Base-by-base conservation (phyloP, 1,140 invertebrate species). In the Eriocheir sinensis region DNA sequence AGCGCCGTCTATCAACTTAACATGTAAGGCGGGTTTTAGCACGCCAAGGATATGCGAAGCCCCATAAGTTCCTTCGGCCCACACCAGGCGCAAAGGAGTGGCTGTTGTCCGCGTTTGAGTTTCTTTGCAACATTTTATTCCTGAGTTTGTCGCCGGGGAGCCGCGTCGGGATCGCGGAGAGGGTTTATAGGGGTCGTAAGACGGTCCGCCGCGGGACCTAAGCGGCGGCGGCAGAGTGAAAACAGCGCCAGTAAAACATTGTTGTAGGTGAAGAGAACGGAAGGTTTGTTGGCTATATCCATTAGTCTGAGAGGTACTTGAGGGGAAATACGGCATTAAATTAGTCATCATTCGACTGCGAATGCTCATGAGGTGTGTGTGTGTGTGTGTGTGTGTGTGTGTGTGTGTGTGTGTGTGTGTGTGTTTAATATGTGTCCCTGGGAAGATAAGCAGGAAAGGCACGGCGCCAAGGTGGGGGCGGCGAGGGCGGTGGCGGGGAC, bases 241-340 rank as follows among this genome's bases (percentile, higher is more conserved):
- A 91, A 94, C 90, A 90, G 44, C 94, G 72, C 91, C 91, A 91
- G 94, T 94, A 94, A 94, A 94, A 94, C 94, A 92, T 94, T 85
- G 94, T 94, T 91, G 72, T 85, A 91, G 94, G 94, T 92, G 94
- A 72, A 92, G 88, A 92, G 91, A 94, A 86, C 21, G 89, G 89
- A 88, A 60, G 41, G 72, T 94, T 91, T 94, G 94, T 81, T 79
- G 94, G 94, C 94, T 41, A 94, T 94, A 94, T 94, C 89, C 90
- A 94, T 94, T 94, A 94, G 94, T 80, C 92, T 91, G 85, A 94
- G 94, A 91, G 89, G 60, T 88, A 91, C 94, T 94, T 91, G 80
- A 32, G 89, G 44, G 94, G 36, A 91, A 86, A 91, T 94, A 86
- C 94, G 40, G 44, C 94, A 60, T 91, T 91, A 94, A 94, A 94